Conservation (phyloP, 2,797 vertebrate genomes). For the Thamnophis elegans region DNA sequence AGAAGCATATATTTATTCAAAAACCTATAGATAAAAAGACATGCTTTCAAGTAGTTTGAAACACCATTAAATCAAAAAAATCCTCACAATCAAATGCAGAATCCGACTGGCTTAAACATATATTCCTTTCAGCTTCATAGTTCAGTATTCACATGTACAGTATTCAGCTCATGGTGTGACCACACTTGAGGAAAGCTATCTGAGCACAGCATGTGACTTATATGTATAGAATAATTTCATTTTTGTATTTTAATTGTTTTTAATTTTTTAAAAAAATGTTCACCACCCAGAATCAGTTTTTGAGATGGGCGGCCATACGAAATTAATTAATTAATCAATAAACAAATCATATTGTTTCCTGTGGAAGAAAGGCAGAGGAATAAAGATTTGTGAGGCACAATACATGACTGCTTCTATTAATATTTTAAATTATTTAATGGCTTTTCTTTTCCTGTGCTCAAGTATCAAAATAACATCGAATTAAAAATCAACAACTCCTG, state of each 20-base stretch:
- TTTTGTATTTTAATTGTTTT: neutral
- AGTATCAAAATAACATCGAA: neutral
- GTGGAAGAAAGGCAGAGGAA: neutral
- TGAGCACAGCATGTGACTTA: neutral
- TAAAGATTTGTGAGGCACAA: neutral
- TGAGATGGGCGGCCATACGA: neutral
- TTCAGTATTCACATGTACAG: neutral
- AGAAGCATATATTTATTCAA: neutral
- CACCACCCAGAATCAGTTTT: neutral
- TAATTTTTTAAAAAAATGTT: neutral
- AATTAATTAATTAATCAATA: neutral
- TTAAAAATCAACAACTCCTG: neutral
- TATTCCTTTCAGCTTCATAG: neutral
- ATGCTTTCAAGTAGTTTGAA: slow-evolving; percentile 9
- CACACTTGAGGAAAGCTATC: neutral
- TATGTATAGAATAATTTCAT: neutral
- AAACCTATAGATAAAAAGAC: neutral
- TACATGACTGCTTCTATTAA: neutral
- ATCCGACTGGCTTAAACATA: neutral
- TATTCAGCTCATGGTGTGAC: neutral
- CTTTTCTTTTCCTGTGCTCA: neutral
- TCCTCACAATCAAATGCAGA: neutral
- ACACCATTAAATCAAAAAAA: neutral
- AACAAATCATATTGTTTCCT: neutral
- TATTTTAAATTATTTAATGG: neutral